Evolutionary conservation across 2,113 vertebrate genomes (phyloP).

Genomic region (Mirza zaza): DNA sequence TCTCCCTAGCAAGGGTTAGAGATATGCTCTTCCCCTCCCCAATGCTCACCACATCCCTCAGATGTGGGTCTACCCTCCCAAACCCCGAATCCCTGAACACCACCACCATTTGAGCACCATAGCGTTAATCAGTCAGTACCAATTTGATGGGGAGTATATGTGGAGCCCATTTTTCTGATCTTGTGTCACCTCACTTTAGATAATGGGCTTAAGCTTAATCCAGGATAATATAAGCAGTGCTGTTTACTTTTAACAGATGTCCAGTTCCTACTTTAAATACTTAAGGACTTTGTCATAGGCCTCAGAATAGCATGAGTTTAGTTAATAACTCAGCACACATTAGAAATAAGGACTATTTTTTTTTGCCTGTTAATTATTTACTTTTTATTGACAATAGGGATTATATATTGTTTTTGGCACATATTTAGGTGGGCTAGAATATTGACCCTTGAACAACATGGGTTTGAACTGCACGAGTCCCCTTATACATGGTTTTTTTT

Average conservation of each 20-base stretch:
- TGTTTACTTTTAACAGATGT: neutral
- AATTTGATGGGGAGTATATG: too few relatives aligned
- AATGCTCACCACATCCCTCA: too few relatives aligned
- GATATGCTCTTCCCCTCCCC: too few relatives aligned
- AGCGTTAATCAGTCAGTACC: too few relatives aligned
- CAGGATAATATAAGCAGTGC: too few relatives aligned
- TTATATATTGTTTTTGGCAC: neutral
- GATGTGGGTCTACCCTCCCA: too few relatives aligned
- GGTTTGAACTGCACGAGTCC: neutral
- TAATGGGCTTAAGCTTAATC: too few relatives aligned
- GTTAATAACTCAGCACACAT: neutral
- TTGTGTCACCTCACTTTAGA: too few relatives aligned
- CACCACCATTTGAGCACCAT: too few relatives aligned
- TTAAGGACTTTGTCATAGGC: neutral
- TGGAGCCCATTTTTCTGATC: too few relatives aligned
- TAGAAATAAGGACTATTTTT: slow-evolving; percentile 14
- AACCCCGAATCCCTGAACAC: too few relatives aligned
- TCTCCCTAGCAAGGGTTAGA: too few relatives aligned
- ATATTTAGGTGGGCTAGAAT: neutral
- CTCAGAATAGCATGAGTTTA: neutral
- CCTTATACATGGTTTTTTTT: neutral
- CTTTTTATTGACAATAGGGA: neutral
- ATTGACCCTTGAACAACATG: neutral
- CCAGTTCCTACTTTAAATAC: neutral
- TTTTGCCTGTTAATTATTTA: neutral